Percentiles rank a stretch among this genome's conserved stretches.
phyloP scores from a whole-genome alignment of 2,888 invertebrate species.

The Ceratothoa steindachneri region DNA sequence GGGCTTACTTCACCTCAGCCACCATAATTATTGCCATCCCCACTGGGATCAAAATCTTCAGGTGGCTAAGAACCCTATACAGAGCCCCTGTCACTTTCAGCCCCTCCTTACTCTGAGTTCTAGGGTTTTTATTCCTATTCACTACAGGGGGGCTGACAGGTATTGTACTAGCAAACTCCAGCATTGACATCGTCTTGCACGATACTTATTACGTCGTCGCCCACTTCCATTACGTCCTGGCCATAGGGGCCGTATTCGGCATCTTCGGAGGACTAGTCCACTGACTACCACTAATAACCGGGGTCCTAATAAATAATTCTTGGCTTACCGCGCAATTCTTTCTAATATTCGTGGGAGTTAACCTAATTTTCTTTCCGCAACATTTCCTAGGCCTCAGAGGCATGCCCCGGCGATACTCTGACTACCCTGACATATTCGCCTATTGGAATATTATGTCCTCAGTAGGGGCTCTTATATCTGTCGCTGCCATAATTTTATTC shows the following conservation, averaged over 20 bases:
- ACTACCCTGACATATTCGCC: conserved; percentile 65
- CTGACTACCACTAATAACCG: conserved; percentile 68
- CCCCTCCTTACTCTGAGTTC: conserved; percentile 62
- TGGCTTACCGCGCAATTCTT: conserved; percentile 67
- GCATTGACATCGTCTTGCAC: too few relatives aligned
- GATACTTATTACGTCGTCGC: too few relatives aligned
- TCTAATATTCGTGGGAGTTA: conserved; percentile 70
- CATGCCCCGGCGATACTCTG: too few relatives aligned
- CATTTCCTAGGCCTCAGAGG: conserved; percentile 71
- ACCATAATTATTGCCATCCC: too few relatives aligned
- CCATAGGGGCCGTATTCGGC: too few relatives aligned
- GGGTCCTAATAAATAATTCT: conserved; percentile 60
- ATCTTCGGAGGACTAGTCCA: conserved; percentile 68
- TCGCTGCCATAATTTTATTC: conserved; percentile 61
- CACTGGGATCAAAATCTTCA: too few relatives aligned
- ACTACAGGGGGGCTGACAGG: too few relatives aligned
- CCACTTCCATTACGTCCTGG: too few relatives aligned
- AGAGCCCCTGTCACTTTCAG: conserved; percentile 62
- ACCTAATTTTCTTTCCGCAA: conserved; percentile 75
- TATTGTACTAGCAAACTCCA: too few relatives aligned
- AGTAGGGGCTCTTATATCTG: conserved; percentile 64
- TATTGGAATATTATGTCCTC: conserved; percentile 67
- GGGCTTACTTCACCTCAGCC: too few relatives aligned
- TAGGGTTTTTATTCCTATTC: too few relatives aligned
- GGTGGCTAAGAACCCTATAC: conserved; percentile 68